These are phyloP conservation scores for Bursaphelenchus mucronatus DNA, from an alignment of 1,140 invertebrate species.

Conservation along the genomic window DNA sequence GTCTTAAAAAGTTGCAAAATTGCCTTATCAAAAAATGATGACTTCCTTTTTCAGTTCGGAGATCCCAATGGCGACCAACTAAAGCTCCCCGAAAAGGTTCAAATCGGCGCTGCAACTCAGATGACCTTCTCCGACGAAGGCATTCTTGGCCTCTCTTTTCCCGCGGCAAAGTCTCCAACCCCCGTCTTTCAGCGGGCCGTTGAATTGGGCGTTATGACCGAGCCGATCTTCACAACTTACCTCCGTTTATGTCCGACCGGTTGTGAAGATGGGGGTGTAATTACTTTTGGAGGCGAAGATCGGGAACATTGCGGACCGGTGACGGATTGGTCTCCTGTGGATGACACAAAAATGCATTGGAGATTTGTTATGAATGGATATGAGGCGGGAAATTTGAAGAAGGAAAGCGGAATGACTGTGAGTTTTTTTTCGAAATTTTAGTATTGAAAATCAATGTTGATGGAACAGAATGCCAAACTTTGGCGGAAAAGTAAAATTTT, in stretches of 20 bases:
- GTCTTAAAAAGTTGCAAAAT: no score
- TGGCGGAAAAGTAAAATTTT: no score
- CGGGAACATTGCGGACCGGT: neutral
- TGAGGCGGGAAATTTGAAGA: no score
- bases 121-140: constrained; percentile 15
- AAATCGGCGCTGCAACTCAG: constrained; percentile 3
- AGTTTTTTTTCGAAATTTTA: no score
- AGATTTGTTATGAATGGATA: no score
- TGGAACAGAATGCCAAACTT: no score
- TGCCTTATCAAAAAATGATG: no score
- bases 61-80: constrained; percentile 3
- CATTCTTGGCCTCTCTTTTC: constrained; percentile 10
- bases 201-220: constrained; percentile 3
- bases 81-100: neutral
- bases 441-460: no score
- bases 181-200: constrained; percentile 11
- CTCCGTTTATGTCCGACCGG: neutral
- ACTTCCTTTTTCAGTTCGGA: constrained; percentile 4
- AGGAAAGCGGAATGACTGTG: no score
- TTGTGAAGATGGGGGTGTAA: constrained; percentile 10
- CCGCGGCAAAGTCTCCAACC: neutral
- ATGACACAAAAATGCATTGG: neutral
- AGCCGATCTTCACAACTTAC: constrained; percentile 10
- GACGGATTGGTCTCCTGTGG: neutral
- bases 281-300: constrained; percentile 9